Percentiles rank a stretch among this genome's conserved stretches.
Conservation (phyloP, 2,888 invertebrate species). For the Ligdia adustata region DNA sequence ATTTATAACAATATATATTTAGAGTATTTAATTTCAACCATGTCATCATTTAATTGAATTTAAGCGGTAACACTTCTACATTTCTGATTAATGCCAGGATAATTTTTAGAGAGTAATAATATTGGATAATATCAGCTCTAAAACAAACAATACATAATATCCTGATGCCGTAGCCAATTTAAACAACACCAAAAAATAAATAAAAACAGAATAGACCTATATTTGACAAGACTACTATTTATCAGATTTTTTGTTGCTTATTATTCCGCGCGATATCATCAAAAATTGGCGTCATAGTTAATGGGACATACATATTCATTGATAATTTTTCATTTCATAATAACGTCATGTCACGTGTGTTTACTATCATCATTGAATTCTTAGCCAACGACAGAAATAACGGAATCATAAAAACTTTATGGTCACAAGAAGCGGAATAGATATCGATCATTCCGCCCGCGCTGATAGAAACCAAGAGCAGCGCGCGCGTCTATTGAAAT, state of each 20-base stretch:
- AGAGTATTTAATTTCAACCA: too few species aligned
- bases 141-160: constrained; percentile 47
- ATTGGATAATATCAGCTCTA: constrained; percentile 5
- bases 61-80: too few species aligned
- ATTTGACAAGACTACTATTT: constrained; percentile 46
- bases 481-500: constrained; percentile 51
- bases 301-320: constrained; percentile 39
- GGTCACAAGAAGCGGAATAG: not conserved
- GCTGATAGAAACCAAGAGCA: constrained; percentile 14
- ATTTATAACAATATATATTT: too few species aligned
- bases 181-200: constrained; percentile 35
- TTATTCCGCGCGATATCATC: constrained; percentile 35
- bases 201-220: constrained; percentile 45
- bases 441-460: constrained; percentile 18
- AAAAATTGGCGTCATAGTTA: constrained; percentile 47
- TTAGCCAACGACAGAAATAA: not conserved
- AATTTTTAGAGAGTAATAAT: too few species aligned
- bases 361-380: constrained; percentile 35
- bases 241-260: constrained; percentile 41
- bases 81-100: too few species aligned
- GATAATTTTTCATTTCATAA: constrained; percentile 33
- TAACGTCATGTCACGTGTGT: constrained; percentile 37
- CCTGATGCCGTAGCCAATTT: constrained; percentile 43
- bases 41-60: too few species aligned
- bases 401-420: not conserved